Base-by-base conservation (phyloP, 2,888 invertebrate species). In the Antheraea yamamai region DNA sequence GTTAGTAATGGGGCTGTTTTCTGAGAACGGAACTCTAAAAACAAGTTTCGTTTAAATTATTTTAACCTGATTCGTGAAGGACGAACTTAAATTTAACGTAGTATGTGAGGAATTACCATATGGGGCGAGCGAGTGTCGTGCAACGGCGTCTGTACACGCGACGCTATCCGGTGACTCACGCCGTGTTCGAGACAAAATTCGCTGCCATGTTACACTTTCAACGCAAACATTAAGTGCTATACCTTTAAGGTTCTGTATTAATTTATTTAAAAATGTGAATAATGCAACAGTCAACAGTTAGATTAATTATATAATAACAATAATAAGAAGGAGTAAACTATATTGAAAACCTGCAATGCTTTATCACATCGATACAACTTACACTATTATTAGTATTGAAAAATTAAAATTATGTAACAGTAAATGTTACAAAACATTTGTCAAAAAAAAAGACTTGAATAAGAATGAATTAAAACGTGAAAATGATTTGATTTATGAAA, bases 131-230 rank as follows among this genome's bases (percentile, higher is more conserved):
- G 81, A 70, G 79, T 79, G 82, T 80, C 81, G 79, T 76, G 78
- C 76, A 77, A 79, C 39, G 70, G 77, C 75, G 73, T 77, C 77
- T 73, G 75, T 76, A 76, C 73, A 66, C 30, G 81, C 79, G 86
- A 66, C 64, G 81, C 85, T 86, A 78, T 80, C 81, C 79, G 78
- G 81, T 87, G 87, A 87, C 76, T 86, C 87, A 87, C 77, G 8
- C 47, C n/a, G 16, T 68, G 35, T 20, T 20, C n/a, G n/a, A 70
- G 39, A 70, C n/a, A n/a, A 12, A 70, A 39, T n/a, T 2, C 14
- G 16, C 64, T 10, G 70, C 10, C 18, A 10, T 70, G 70, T 70
- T 70, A 70, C 35, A 20, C 39, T 70, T 70, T 70, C 39, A 26
- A 78, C 64, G 30, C 26, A 66, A 66, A 8, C 23, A 16, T 66